Conservation (phyloP, 2,113 vertebrate species). For the Lota lota region DNA sequence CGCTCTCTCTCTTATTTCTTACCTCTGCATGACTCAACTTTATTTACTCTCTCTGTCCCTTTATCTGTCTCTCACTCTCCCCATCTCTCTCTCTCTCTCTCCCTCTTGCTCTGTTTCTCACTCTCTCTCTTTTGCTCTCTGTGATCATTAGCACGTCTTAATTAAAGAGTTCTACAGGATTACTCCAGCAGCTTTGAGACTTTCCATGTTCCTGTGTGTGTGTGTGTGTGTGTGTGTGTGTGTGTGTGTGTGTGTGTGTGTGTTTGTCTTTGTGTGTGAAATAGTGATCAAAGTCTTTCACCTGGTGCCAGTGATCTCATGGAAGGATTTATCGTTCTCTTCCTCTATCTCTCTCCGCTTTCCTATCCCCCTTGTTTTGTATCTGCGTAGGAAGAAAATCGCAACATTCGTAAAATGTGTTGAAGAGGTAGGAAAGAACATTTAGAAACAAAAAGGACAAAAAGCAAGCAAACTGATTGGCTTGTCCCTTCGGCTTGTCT, state of each 20-base stretch:
- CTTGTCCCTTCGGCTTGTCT: no score
- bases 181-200: constrained; percentile 50
- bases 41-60: no score
- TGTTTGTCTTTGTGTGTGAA: constrained; percentile 41
- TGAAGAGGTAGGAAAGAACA: no score
- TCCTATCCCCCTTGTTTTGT: no score
- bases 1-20: constrained; percentile 1
- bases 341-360: constrained; percentile 10
- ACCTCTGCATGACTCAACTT: no score
- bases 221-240: constrained; percentile 14
- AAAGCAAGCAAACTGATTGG: no score
- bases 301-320: constrained; percentile 57
- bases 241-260: constrained; percentile 20
- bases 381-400: no score
- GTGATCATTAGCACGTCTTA: constrained; percentile 70
- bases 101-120: neutral
- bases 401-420: no score
- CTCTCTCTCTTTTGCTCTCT: constrained; percentile 16
- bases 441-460: no score
- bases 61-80: neutral
- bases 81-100: constrained; percentile 9
- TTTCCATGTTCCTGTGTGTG: constrained; percentile 26
- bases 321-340: constrained; percentile 9
- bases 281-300: constrained; percentile 65
- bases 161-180: constrained; percentile 64